Evolutionary conservation across 2,888 invertebrate species (phyloP).

Genomic region (Leucania comma): DNA sequence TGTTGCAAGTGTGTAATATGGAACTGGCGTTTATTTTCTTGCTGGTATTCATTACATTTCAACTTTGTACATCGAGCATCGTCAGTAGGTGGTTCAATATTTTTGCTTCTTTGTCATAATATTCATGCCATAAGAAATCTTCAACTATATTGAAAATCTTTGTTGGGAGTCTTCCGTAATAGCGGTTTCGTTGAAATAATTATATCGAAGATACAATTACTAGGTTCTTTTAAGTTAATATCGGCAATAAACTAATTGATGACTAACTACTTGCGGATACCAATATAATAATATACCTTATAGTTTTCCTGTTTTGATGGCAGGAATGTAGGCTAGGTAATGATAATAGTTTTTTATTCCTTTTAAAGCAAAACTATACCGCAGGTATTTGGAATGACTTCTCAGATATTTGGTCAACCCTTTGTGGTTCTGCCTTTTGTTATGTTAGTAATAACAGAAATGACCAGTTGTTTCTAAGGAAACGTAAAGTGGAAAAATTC

Average conservation of each 20-base stretch:
- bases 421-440: neutral
- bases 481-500: neutral
- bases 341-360: neutral
- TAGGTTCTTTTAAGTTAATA: neutral
- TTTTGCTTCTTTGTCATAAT: neutral
- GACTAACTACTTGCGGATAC: conserved; percentile 17
- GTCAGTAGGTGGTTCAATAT: neutral
- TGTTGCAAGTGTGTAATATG: neutral
- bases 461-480: neutral
- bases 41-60: neutral
- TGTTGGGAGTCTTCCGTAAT: neutral
- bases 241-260: conserved; percentile 20
- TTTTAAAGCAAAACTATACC: neutral
- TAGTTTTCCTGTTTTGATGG: conserved; percentile 51
- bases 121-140: neutral
- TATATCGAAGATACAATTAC: neutral
- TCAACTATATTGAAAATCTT: neutral
- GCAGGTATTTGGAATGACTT: neutral
- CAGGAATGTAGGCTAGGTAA: conserved; percentile 9
- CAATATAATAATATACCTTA: conserved; percentile 7
- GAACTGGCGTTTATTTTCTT: neutral
- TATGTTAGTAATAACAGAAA: neutral
- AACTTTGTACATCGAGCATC: too few species aligned
- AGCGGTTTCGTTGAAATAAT: neutral
- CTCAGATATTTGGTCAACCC: neutral